phyloP scores from a whole-genome alignment of 2,113 vertebrate species.

The Choloepus hoffmanni region DNA sequence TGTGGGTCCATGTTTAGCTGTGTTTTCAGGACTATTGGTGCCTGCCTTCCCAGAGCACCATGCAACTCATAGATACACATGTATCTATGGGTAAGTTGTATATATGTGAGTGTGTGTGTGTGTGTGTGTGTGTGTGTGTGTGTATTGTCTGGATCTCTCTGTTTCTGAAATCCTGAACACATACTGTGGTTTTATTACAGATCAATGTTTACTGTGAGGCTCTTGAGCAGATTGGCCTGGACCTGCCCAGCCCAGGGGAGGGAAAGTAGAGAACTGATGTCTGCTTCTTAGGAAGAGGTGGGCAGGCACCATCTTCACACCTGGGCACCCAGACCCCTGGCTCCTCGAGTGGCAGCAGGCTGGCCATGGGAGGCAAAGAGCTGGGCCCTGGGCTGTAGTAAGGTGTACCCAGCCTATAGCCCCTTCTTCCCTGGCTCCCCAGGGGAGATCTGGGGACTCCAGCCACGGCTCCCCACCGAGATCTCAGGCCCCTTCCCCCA shows the following conservation, averaged over 20 bases:
- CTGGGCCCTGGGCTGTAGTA: neutral
- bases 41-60: neutral
- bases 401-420: neutral
- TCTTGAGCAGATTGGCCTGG: conserved; percentile 75
- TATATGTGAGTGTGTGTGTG: neutral
- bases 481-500: conserved; percentile 48
- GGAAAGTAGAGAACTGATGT: conserved; percentile 40
- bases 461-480: neutral
- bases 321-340: conserved; percentile 6
- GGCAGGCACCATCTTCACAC: conserved; percentile 45
- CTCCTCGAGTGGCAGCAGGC: neutral
- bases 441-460: neutral
- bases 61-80: too few species aligned
- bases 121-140: neutral
- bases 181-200: conserved; percentile 77
- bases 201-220: conserved; percentile 76
- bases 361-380: neutral
- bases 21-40: neutral
- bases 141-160: neutral
- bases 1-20: neutral
- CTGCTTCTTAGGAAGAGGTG: conserved; percentile 61
- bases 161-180: conserved; percentile 67
- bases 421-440: neutral
- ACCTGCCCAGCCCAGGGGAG: conserved; percentile 81
- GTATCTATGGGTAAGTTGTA: too few species aligned